Evolutionary conservation across 2,797 vertebrate species (phyloP).

Genomic region (Melanogrammus aeglefinus): DNA sequence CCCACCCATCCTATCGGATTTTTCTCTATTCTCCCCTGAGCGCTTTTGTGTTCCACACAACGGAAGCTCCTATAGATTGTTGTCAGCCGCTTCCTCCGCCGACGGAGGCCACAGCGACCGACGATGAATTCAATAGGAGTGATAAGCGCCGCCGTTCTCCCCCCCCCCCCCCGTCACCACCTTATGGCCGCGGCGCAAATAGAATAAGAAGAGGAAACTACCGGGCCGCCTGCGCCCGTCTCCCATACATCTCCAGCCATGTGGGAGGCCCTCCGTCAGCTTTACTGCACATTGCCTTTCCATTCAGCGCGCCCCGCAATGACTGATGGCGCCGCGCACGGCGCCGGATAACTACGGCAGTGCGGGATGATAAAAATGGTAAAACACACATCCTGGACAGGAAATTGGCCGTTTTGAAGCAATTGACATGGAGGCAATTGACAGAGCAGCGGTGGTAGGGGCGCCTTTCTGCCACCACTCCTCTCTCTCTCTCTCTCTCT

Average conservation of each 20-base stretch:
- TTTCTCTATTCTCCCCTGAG: background rate
- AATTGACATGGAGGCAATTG: constrained; percentile 47
- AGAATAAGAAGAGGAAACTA: constrained; percentile 42
- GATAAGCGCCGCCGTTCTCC: constrained; percentile 40
- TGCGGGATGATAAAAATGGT: constrained; percentile 66
- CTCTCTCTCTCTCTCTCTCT: background rate
- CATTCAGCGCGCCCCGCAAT: constrained; percentile 53
- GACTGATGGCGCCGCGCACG: constrained; percentile 67
- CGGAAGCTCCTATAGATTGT: background rate
- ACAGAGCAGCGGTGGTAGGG: constrained; percentile 55
- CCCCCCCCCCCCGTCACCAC: constrained; percentile 36
- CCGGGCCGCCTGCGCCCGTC: constrained; percentile 33
- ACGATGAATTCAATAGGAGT: constrained; percentile 24
- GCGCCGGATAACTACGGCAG: constrained; percentile 60
- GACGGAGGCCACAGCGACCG: constrained; percentile 13
- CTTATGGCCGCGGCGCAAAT: constrained; percentile 50
- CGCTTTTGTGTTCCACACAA: background rate
- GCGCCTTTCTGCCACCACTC: constrained; percentile 37
- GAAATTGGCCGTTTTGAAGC: constrained; percentile 73
- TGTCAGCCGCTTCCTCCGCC: background rate
- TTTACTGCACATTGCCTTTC: constrained; percentile 74
- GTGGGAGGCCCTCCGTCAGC: constrained; percentile 71
- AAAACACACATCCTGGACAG: constrained; percentile 68
- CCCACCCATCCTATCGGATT: constrained; percentile 4
- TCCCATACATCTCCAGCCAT: constrained; percentile 68